Conservation (phyloP, 2,888 invertebrate species). For the Tenthredo notha region DNA sequence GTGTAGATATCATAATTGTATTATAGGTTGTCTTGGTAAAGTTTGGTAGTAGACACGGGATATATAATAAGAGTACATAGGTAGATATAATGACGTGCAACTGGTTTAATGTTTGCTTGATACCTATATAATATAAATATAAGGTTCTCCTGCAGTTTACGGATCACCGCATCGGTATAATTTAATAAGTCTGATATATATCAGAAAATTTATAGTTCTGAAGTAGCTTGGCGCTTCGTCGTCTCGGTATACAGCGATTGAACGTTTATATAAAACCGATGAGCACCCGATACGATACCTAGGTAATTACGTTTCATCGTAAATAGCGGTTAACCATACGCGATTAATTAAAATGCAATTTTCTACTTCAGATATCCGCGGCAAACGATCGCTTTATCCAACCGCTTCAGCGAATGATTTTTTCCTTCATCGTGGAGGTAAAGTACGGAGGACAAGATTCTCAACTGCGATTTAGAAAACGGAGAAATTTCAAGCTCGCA, state of each 20-base stretch:
- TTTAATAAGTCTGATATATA: conserved; percentile 54
- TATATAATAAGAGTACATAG: neutral
- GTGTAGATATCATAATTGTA: conserved; percentile 4
- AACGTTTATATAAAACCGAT: conserved; percentile 44
- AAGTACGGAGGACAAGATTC: neutral
- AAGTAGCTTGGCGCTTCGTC: neutral
- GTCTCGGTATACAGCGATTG: neutral
- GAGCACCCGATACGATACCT: conserved; percentile 35
- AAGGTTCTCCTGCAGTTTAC: neutral
- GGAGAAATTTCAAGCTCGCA: neutral
- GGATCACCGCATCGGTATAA: conserved; percentile 46
- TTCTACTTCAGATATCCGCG: conserved; percentile 21
- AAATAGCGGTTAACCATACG: conserved; percentile 37
- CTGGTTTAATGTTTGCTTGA: conserved; percentile 46
- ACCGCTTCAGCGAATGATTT: neutral
- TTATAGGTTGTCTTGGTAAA: neutral
- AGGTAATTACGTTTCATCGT: conserved; percentile 45
- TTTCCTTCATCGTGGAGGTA: neutral
- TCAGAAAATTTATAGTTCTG: conserved; percentile 53
- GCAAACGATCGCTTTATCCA: neutral
- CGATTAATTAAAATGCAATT: conserved; percentile 47
- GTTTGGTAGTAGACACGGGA: conserved; percentile 32
- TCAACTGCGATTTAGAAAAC: neutral
- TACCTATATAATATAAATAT: conserved; percentile 22
- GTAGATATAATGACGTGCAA: conserved; percentile 13